Conservation (phyloP, 2,888 invertebrate genomes). For the Empis livida region DNA sequence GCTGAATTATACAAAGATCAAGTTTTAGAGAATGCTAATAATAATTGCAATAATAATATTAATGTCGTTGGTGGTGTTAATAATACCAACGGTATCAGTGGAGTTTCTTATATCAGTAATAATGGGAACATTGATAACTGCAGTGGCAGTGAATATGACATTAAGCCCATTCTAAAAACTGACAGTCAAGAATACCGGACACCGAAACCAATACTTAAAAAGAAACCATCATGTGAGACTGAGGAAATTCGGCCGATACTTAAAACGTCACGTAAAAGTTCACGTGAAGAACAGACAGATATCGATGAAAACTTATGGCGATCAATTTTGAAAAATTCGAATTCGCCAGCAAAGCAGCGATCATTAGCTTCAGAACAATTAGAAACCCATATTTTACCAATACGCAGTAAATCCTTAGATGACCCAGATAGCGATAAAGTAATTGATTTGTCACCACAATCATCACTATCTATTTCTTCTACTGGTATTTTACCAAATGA, state of each 20-base stretch:
- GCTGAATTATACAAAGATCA: conserved; percentile 41
- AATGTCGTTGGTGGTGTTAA: background rate
- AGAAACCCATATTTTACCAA: conserved; percentile 15
- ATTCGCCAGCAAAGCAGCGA: conserved; percentile 31
- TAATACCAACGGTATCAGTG: conserved; percentile 15
- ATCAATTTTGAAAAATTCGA: conserved; percentile 28
- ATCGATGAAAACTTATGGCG: conserved; percentile 12
- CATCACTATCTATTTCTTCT: conserved; percentile 14
- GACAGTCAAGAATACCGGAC: conserved; percentile 49
- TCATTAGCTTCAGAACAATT: conserved; percentile 18
- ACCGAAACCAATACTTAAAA: conserved; percentile 72
- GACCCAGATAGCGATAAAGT: conserved; percentile 49
- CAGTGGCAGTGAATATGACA: conserved; percentile 36
- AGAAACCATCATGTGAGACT: conserved; percentile 64
- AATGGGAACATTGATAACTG: conserved; percentile 8
- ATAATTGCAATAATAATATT: conserved; percentile 12
- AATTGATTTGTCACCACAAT: conserved; percentile 31
- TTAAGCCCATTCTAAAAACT: conserved; percentile 71
- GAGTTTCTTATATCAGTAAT: too few relatives aligned
- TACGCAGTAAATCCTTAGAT: conserved; percentile 27
- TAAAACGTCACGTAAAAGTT: conserved; percentile 55
- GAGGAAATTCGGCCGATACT: conserved; percentile 66
- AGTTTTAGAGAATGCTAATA: conserved; percentile 13
- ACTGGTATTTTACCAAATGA: conserved; percentile 7
- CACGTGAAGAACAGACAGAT: conserved; percentile 45